Percentiles rank a stretch among this genome's conserved stretches.
Conservation (phyloP, 2,113 vertebrate genomes). For the Gallinago undulata region DNA sequence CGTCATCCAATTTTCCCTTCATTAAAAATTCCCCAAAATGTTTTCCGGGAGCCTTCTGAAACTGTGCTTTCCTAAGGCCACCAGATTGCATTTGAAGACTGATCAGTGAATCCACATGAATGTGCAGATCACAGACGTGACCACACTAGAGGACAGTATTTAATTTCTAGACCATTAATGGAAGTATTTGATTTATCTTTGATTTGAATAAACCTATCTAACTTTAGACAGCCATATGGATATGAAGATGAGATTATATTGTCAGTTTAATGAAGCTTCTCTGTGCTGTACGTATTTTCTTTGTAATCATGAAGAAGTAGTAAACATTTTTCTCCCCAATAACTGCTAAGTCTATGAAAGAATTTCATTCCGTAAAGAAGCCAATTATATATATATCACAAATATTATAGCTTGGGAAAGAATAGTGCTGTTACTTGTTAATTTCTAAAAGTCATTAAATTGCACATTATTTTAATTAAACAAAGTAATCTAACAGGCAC, state of each 20-base stretch:
- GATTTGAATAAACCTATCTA: neutral
- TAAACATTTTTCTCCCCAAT: neutral
- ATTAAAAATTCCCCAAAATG: neutral
- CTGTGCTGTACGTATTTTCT: neutral
- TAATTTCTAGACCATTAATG: neutral
- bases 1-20: neutral
- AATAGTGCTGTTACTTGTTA: neutral
- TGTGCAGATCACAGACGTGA: neutral
- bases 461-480: constrained; percentile 31
- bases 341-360: neutral
- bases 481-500: neutral
- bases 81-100: neutral
- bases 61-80: neutral
- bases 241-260: neutral
- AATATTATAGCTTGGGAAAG: neutral
- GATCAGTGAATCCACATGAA: neutral
- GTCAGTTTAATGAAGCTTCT: neutral
- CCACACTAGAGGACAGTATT: neutral
- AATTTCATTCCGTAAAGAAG: neutral
- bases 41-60: neutral
- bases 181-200: neutral
- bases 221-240: neutral
- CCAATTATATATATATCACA: neutral
- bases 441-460: neutral
- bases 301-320: neutral